A percentile compares a stretch with the other conserved stretches of the same genome.
phyloP scores from a whole-genome alignment of 2,113 vertebrate species.

The Paedocypris sp. region DNA sequence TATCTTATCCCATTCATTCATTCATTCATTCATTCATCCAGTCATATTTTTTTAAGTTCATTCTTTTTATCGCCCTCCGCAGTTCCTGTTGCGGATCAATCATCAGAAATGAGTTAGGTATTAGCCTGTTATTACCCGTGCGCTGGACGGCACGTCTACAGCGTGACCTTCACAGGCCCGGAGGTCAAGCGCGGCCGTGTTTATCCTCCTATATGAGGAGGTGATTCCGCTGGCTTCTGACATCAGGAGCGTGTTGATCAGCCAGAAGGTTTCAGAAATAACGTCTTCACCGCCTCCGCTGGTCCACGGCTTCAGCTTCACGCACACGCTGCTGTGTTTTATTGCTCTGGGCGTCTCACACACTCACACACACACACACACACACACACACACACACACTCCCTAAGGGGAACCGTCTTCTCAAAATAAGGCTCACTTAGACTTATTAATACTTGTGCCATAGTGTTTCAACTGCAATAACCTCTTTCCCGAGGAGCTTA shows the following conservation, averaged over 20 bases:
- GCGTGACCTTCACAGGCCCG: neutral
- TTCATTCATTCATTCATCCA: neutral
- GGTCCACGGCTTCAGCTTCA: slow-evolving; percentile 19
- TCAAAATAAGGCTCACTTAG: slow-evolving; percentile 40
- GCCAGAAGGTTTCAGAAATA: slow-evolving; percentile 31
- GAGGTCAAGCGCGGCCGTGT: slow-evolving; percentile 15
- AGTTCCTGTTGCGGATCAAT: neutral
- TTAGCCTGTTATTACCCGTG: neutral
- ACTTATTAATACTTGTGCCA: slow-evolving; percentile 46
- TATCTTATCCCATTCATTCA: neutral
- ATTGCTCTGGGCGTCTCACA: slow-evolving; percentile 35
- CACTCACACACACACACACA: neutral
- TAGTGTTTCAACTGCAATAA: slow-evolving; percentile 47
- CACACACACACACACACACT: slow-evolving; percentile 7
- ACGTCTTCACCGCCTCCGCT: slow-evolving; percentile 16
- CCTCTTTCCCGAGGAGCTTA: slow-evolving; percentile 39
- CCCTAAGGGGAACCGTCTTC: slow-evolving; percentile 24
- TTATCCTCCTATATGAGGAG: slow-evolving; percentile 15
- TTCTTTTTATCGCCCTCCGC: neutral
- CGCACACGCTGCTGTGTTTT: slow-evolving; percentile 29
- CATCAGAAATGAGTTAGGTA: neutral
- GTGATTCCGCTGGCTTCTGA: slow-evolving; percentile 20
- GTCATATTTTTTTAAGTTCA: neutral
- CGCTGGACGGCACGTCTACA: too few relatives aligned
- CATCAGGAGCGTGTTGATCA: slow-evolving; percentile 27